Conservation (phyloP, 2,888 invertebrate species). For the Dysmachus trigonus region DNA sequence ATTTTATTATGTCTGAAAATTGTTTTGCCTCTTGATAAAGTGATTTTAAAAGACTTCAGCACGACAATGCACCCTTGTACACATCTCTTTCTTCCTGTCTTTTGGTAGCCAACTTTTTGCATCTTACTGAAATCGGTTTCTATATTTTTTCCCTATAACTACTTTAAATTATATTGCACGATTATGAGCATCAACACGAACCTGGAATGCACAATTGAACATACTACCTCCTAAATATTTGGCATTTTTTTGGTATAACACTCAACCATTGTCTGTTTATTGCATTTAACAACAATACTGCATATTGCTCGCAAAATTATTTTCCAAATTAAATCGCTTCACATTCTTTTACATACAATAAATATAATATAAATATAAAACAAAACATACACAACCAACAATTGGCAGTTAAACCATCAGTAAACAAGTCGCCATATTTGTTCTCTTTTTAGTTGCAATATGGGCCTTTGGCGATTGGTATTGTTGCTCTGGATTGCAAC, state of each 20-base stretch:
- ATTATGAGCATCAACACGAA: neutral
- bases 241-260: neutral
- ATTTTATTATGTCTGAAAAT: neutral
- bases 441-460: conserved; percentile 58
- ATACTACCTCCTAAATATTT: neutral
- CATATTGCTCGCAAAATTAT: neutral
- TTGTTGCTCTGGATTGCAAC: conserved; percentile 56
- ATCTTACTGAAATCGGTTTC: neutral
- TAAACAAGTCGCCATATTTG: conserved; percentile 12
- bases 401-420: conserved; percentile 14
- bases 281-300: neutral
- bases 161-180: neutral
- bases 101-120: neutral
- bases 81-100: neutral
- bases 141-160: neutral
- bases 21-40: neutral
- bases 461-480: conserved; percentile 57
- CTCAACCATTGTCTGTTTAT: neutral
- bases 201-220: neutral
- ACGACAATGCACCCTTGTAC: neutral
- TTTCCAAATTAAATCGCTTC: neutral
- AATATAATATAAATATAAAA: no score
- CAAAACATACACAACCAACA: neutral
- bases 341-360: neutral
- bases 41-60: neutral